Evolutionary conservation across 2,888 invertebrate species (phyloP).

Genomic region (Odontomyia ornata): DNA sequence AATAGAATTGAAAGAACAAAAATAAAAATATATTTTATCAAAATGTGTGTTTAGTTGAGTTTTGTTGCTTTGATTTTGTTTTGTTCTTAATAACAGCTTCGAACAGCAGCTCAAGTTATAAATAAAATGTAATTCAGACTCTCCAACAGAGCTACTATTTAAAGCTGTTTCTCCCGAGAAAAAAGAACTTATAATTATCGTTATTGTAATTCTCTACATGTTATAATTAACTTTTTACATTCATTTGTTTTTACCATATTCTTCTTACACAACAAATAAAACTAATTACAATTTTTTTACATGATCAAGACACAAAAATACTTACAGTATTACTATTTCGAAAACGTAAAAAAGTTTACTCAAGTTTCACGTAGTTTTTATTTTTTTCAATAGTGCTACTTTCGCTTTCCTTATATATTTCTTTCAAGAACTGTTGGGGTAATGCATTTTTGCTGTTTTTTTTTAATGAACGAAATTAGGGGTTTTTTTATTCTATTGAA

Average conservation of each 20-base stretch:
- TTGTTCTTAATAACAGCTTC: constrained; percentile 31
- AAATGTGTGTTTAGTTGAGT: constrained; percentile 11
- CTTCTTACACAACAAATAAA: constrained; percentile 24
- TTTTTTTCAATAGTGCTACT: neutral
- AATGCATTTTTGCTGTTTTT: no score
- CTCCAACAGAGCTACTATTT: constrained; percentile 52
- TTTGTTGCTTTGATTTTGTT: neutral
- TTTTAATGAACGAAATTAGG: no score
- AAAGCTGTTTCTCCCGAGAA: constrained; percentile 36
- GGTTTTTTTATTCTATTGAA: neutral
- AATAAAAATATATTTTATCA: constrained; percentile 12
- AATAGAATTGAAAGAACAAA: constrained; percentile 36
- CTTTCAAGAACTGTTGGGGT: no score
- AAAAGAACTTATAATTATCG: constrained; percentile 22
- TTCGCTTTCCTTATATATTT: no score
- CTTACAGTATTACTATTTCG: constrained; percentile 14
- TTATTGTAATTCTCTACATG: constrained; percentile 26
- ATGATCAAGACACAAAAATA: constrained; percentile 33
- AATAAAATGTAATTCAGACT: constrained; percentile 65
- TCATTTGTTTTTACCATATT: neutral
- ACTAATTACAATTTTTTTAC: constrained; percentile 36
- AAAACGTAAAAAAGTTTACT: constrained; percentile 21
- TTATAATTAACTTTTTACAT: constrained; percentile 13
- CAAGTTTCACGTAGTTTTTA: neutral
- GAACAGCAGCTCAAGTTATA: constrained; percentile 55